phyloP scores from a whole-genome alignment of 2,888 invertebrate species.

The Aphidoletes aphidimyza region DNA sequence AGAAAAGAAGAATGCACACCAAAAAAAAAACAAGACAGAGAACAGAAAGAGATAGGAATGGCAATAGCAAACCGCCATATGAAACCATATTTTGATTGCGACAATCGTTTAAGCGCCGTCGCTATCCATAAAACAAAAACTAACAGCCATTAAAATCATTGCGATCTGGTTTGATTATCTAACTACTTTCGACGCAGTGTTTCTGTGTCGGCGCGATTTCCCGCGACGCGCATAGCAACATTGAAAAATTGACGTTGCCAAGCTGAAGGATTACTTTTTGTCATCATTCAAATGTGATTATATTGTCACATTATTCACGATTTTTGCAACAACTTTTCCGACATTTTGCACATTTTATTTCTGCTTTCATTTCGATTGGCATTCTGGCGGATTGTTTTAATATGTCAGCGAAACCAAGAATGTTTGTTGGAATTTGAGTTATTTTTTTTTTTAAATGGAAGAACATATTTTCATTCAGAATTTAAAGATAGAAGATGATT shows the following conservation, averaged over 20 bases:
- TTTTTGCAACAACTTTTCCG: too few species aligned
- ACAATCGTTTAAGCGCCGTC: slow-evolving; percentile 46
- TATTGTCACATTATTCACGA: not conserved
- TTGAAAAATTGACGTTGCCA: not conserved
- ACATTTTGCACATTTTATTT: not conserved
- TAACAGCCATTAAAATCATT: slow-evolving; percentile 49
- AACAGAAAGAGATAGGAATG: not conserved
- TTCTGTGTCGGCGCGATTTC: not conserved
- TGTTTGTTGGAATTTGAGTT: too few species aligned
- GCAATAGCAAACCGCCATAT: not conserved
- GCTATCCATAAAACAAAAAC: slow-evolving; percentile 33
- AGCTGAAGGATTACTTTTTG: not conserved
- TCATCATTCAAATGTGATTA: not conserved
- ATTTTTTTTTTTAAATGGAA: too few species aligned
- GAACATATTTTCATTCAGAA: too few species aligned
- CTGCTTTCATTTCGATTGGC: not conserved
- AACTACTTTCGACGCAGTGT: not conserved
- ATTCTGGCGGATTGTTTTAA: too few species aligned
- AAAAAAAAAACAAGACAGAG: not conserved
- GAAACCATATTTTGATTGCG: slow-evolving; percentile 32
- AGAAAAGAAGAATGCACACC: not conserved
- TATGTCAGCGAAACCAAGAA: too few species aligned
- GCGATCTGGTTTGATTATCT: slow-evolving; percentile 25
- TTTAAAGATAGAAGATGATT: too few species aligned
- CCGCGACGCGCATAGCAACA: not conserved